These are phyloP conservation scores for Cetonia aurata DNA, from an alignment of 2,888 invertebrate species.

Conservation along the genomic window DNA sequence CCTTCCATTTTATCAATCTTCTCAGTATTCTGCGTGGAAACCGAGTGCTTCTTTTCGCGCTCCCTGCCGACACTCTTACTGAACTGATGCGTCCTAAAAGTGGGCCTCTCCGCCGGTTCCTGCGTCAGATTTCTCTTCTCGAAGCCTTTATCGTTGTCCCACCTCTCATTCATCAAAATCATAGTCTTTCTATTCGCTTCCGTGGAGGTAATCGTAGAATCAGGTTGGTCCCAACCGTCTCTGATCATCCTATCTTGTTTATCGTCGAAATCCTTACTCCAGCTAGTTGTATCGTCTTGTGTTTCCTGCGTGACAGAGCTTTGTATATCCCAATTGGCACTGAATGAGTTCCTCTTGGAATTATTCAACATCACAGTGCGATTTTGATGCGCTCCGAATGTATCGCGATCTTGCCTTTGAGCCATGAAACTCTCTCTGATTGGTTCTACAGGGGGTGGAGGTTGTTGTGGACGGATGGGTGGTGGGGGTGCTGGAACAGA, in stretches of 20 bases:
- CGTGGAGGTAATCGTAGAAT: constrained; percentile 64
- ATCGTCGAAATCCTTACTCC: constrained; percentile 65
- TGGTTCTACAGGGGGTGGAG: constrained; percentile 73
- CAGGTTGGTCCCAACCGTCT: constrained; percentile 64
- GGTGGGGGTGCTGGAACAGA: constrained; percentile 73
- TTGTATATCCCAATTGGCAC: constrained; percentile 66
- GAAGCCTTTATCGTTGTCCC: constrained; percentile 47
- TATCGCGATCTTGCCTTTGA: constrained; percentile 77
- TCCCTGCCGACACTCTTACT: constrained; percentile 73
- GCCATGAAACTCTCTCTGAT: constrained; percentile 74
- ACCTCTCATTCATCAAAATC: constrained; percentile 40
- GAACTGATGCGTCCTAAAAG: constrained; percentile 79
- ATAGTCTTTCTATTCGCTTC: constrained; percentile 57
- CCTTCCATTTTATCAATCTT: constrained; percentile 73
- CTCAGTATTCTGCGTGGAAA: constrained; percentile 82
- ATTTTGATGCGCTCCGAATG: constrained; percentile 80
- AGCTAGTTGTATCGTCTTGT: constrained; percentile 67
- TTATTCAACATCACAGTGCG: constrained; percentile 59
- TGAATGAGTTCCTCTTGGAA: constrained; percentile 65
- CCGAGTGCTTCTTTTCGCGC: constrained; percentile 78
- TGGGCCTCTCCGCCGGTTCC: constrained; percentile 71
- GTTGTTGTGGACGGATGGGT: constrained; percentile 71
- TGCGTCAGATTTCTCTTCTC: constrained; percentile 58
- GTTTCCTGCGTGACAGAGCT: constrained; percentile 61
- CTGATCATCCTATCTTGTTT: constrained; percentile 58